These are phyloP conservation scores for Lophura nycthemera DNA, from an alignment of 2,113 vertebrate genomes.

Conservation along the genomic window DNA sequence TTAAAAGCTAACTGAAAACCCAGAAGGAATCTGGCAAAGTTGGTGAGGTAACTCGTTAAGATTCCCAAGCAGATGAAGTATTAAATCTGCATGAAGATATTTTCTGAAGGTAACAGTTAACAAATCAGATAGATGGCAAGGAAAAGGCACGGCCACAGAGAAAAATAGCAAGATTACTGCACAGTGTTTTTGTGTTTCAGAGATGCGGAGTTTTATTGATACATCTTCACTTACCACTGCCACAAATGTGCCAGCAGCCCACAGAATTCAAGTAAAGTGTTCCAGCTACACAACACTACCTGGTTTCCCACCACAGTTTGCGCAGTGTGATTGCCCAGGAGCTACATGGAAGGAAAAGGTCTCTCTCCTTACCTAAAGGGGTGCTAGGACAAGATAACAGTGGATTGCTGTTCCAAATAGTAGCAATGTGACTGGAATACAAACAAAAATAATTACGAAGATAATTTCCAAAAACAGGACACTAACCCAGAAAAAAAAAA, in stretches of 20 bases:
- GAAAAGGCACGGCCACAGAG: neutral
- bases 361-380: neutral
- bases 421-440: neutral
- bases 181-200: neutral
- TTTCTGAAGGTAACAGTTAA: neutral
- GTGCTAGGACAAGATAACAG: rapidly evolving
- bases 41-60: neutral
- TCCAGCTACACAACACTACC: neutral
- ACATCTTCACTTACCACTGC: neutral
- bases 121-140: neutral
- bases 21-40: neutral
- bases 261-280: neutral
- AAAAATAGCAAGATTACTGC: neutral
- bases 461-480: neutral
- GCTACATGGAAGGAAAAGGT: neutral
- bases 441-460: neutral
- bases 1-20: neutral
- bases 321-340: neutral
- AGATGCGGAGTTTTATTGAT: neutral
- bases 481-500: neutral
- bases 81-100: neutral
- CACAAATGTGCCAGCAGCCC: neutral
- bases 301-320: neutral
- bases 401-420: neutral
- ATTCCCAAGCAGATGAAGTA: neutral